Evolutionary conservation across 2,797 vertebrate genomes (phyloP).

Genomic region (Enteromius fasciolatus): DNA sequence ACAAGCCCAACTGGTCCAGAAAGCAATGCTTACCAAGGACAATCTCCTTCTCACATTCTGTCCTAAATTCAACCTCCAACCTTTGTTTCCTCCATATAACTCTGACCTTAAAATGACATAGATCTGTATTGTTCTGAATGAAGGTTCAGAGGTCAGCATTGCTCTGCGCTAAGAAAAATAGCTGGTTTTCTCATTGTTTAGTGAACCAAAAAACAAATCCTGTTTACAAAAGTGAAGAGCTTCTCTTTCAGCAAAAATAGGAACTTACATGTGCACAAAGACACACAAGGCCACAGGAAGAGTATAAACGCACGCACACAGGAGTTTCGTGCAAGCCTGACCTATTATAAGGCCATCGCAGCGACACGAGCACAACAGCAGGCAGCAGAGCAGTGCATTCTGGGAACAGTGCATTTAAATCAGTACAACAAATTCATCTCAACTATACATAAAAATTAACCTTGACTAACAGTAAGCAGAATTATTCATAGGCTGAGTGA

Average conservation of each 20-base stretch:
- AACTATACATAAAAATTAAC: not conserved
- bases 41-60: not conserved
- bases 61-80: not conserved
- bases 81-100: not conserved
- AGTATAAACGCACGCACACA: not conserved
- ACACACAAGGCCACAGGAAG: conserved; percentile 32
- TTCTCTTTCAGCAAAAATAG: conserved; percentile 36
- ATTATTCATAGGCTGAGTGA: conserved; percentile 7
- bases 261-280: conserved; percentile 22
- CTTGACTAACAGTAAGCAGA: conserved; percentile 27
- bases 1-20: not conserved
- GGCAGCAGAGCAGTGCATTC: conserved; percentile 67
- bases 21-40: not conserved
- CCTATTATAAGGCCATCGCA: not conserved
- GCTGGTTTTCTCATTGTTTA: not conserved
- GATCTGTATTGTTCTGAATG: not conserved
- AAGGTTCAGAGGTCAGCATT: not conserved
- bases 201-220: not conserved
- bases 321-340: conserved; percentile 11
- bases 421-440: conserved; percentile 59
- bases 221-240: conserved; percentile 33
- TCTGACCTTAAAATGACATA: not conserved
- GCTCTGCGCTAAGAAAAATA: not conserved
- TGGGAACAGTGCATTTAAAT: conserved; percentile 67
- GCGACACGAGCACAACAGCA: conserved; percentile 4